Percentiles rank a stretch among this genome's conserved stretches.
phyloP scores from a whole-genome alignment of 2,797 vertebrate species.

The Syngnathus rostellatus region DNA sequence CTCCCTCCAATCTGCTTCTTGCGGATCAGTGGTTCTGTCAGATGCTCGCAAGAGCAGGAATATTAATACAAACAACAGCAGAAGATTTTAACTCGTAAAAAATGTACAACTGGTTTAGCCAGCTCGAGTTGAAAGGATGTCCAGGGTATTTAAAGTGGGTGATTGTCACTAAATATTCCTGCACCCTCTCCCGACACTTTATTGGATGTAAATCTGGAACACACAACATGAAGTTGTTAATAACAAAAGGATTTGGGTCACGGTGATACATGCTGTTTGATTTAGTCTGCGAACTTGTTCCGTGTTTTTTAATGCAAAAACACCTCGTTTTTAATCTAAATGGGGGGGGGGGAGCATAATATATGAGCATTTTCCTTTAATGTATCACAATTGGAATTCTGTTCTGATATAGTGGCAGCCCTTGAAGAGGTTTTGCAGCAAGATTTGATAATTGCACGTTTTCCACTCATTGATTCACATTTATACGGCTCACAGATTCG shows the following conservation, averaged over 20 bases:
- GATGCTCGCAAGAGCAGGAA: constrained; percentile 19
- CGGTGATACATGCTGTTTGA: constrained; percentile 32
- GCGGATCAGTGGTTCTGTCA: constrained; percentile 31
- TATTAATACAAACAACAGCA: constrained; percentile 20
- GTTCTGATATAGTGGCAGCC: constrained; percentile 15
- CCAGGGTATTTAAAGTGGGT: neutral
- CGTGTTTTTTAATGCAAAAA: constrained; percentile 33
- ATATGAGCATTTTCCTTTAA: constrained; percentile 19
- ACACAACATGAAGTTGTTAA: constrained; percentile 25
- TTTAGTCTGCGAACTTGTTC: constrained; percentile 19
- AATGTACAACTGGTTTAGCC: too few relatives aligned
- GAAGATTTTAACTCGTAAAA: constrained; percentile 16
- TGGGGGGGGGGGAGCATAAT: constrained; percentile 31
- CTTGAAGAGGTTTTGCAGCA: constrained; percentile 1
- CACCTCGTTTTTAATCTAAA: constrained; percentile 32
- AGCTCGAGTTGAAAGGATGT: neutral
- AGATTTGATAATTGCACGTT: neutral
- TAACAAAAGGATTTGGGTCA: constrained; percentile 32
- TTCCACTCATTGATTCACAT: constrained; percentile 7
- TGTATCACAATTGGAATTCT: constrained; percentile 20
- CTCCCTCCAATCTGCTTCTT: constrained; percentile 14
- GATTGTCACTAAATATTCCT: neutral
- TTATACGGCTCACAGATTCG: constrained; percentile 9
- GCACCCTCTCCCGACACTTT: neutral
- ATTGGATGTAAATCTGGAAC: neutral